Base-by-base conservation (phyloP, 2,888 invertebrate genomes). In the Andrena bicolor region DNA sequence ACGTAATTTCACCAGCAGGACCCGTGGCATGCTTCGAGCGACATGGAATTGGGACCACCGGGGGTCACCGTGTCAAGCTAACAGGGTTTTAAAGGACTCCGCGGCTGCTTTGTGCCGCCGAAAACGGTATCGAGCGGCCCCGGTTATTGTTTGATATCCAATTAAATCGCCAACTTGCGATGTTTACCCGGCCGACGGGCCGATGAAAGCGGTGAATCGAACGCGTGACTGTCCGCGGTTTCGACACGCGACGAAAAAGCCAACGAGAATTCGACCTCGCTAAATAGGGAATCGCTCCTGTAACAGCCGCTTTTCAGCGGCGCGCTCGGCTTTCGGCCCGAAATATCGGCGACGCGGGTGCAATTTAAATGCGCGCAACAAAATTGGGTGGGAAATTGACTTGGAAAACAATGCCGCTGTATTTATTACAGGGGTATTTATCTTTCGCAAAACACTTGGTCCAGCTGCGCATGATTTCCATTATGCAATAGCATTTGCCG, bases 81-180 rank as follows among this genome's bases (percentile, higher is more conserved):
- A 20, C 30, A 73, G 63, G 48, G 58, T 51, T 77, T 77, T 60
- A 75, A 77, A 61, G 51, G 49, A n/a, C 58, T 13, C 20, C 41
- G 4, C 16, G 5, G 10, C 20, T 28, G 60, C 35, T 77, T 75
- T 60, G 51, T 53, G 30, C 20, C 3, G 16, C 4, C 10, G 28
- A 30, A 66, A 65, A 73, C 28, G 5, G 26, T 76, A 70, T 63
- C 78, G 41, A 20, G 30, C 70, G 16, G n/a, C 41, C 48, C 5
- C n/a, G 70, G 65, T 65, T 79, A 70, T 80, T 80, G 80, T 80
- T 80, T 80, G 80, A 79, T 80, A 60, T 64, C 70, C 80, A 80
- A 80, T 80, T 80, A 80, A 80, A 71, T 64, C 51, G 64, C 41
- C 41, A 26, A 51, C 41, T 51, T 58, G 23, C 80, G 64, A 51